Percentiles rank a stretch among this genome's conserved stretches.
These are phyloP conservation scores for Branchipolynoe longqiensis DNA, from an alignment of 2,888 invertebrate species.

Conservation along the genomic window DNA sequence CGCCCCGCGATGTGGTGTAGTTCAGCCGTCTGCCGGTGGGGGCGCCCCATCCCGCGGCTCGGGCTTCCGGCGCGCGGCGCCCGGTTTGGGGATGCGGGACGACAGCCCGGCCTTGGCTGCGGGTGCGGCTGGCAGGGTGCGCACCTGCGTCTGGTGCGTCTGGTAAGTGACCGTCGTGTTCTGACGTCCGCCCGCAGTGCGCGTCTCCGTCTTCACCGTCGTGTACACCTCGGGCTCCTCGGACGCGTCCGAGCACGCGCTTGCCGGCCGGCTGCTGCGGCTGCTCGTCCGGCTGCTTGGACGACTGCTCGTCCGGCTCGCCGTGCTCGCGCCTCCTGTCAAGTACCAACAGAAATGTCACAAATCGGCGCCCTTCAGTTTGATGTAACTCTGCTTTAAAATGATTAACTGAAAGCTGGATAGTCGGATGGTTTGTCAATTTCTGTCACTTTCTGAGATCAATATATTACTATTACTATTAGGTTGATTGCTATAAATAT, in stretches of 20 bases:
- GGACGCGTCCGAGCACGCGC: constrained; percentile 96
- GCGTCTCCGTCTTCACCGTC: constrained; percentile 77
- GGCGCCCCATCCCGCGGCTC: no score
- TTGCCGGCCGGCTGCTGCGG: constrained; percentile 89
- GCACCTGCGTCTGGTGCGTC: constrained; percentile 76
- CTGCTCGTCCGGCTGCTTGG: constrained; percentile 85
- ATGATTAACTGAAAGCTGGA: no score
- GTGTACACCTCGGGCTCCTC: constrained; percentile 79
- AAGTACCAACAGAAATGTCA: no score
- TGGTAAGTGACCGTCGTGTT: constrained; percentile 79
- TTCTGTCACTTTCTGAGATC: no score
- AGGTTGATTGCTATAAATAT: no score
- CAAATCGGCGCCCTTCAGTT: no score
- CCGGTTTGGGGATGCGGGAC: constrained; percentile 34
- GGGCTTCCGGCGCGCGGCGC: neutral
- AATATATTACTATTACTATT: no score
- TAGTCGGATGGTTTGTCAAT: no score
- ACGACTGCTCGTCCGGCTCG: constrained; percentile 69
- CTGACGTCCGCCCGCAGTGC: constrained; percentile 75
- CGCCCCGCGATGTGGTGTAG: no score
- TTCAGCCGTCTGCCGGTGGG: no score
- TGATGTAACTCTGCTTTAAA: no score
- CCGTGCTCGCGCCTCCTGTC: constrained; percentile 39
- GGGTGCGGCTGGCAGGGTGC: constrained; percentile 69
- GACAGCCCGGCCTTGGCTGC: constrained; percentile 41